Base-by-base conservation (phyloP, 2,888 invertebrate species). In the Tiliacea aurago region DNA sequence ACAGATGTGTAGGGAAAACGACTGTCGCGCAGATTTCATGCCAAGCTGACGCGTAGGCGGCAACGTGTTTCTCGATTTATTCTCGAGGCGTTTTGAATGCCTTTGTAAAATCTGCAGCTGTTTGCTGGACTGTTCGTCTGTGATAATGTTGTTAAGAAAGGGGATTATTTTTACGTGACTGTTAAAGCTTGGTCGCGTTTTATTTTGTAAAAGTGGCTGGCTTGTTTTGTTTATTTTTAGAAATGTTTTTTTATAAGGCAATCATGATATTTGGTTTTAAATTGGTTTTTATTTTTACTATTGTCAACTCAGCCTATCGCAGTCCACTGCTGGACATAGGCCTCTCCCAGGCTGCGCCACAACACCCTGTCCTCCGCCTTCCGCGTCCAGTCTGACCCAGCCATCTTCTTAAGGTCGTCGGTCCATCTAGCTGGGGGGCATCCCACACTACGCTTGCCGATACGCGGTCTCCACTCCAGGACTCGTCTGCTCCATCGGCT, bases 31-130 rank as follows among this genome's bases (percentile, higher is more conserved):
- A 78, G 72, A 80, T 82, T 80, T 73, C 65, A 61, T 51, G 67
- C 51, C 59, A 58, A 66, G 80, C 67, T 66, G 83, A 79, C 62
- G 65, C 62, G 68, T 62, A 41, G 61, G 56, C 64, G 41, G 64
- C 83, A 63, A 80, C 51, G 83, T 83, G 55, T 70, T 51, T 28
- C 58, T 49, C 58, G 51, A 62, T 74, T 83, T 79, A 81, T 83
- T 66, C 47, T 71, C 69, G 63, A 71, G 73, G 76, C 80, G 33
- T 74, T 76, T 59, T 63, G 70, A 83, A 75, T 65, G 71, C 64
- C 70, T 83, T 85, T 77, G 80, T 81, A 65, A 70, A 75, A 83
- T 84, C 71, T 85, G 63, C 70, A 78, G 49, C 70, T 80, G 74
- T 73, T 76, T 69, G 51, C 62, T 11, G 56, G 53, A 41, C 55